These are phyloP conservation scores for Chaenogobius annularis DNA, from an alignment of 2,113 vertebrate genomes.

Conservation along the genomic window DNA sequence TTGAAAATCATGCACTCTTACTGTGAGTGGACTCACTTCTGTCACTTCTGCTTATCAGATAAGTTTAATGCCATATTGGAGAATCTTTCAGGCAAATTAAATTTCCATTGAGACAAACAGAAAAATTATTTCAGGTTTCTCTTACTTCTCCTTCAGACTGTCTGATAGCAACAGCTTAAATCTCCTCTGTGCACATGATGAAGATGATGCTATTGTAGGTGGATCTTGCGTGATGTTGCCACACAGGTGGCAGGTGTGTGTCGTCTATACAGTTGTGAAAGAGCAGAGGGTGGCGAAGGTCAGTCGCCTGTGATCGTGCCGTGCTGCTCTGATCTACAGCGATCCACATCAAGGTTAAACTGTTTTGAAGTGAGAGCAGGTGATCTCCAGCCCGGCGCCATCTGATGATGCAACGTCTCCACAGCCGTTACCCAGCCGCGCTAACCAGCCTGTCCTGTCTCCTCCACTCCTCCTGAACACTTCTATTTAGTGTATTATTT, in stretches of 20 bases:
- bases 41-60: too few relatives aligned
- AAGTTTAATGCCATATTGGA: too few relatives aligned
- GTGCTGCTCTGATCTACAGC: background rate
- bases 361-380: constrained; percentile 63
- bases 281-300: constrained; percentile 44
- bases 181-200: background rate
- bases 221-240: background rate
- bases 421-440: constrained; percentile 61
- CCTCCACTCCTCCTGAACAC: background rate
- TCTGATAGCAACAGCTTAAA: background rate
- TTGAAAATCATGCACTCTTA: too few relatives aligned
- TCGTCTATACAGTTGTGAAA: constrained; percentile 5
- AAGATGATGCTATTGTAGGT: background rate
- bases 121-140: too few relatives aligned
- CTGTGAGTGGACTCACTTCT: too few relatives aligned
- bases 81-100: too few relatives aligned
- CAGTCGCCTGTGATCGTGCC: constrained; percentile 35
- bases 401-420: constrained; percentile 64
- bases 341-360: constrained; percentile 61
- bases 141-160: background rate
- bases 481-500: background rate
- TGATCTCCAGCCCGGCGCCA: constrained; percentile 42
- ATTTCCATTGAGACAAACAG: too few relatives aligned
- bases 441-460: constrained; percentile 50
- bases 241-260: too few relatives aligned